Base-by-base conservation (phyloP, 1,140 invertebrate species). In the Oreohelix idahoensis region DNA sequence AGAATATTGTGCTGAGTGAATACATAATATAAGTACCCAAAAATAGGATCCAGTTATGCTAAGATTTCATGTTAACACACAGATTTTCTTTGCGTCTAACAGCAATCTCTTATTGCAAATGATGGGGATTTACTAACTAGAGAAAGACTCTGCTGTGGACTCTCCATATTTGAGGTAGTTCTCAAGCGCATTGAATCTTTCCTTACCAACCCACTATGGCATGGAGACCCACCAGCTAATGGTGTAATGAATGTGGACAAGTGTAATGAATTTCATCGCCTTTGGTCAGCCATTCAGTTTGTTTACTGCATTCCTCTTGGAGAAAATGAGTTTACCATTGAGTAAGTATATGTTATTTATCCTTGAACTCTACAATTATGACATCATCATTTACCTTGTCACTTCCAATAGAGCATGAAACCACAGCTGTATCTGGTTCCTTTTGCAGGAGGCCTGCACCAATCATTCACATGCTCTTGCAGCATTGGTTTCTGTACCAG, bases 241-340 rank as follows among this genome's bases (percentile, higher is more conserved):
- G 96, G 97, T 36, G 97, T 98, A 0, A 97, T 98, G 94, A 97
- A 98, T 92, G 95, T 99, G 17, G 98, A 99, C 92, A 98, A 99
- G 92, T 99, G 98, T 91, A 96, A 95, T 0, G 98, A 99, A 93
- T 99, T 99, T 92, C 98, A 99, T 94, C 94, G 98, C 53, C 93
- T 99, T 39, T 99, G 98, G 98, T 99, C 98, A 11, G 98, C 98
- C 0, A 93, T 99, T 26, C 98, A 99, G 93, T 99, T 99, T 94
- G 96, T 99, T 29, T 99, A 98, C 92, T 99, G 97, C 90, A 98
- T 98, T 89, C 98, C 98, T 0, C 97, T 98, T 81, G 96, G 96
- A n/a, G 97, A 98, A 87, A 98, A 97, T 32, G 97, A 99, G 93
- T 99, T 97, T 89, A 99, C 98, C 38, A 96, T 99, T 2, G 98